Conservation (phyloP, 2,113 vertebrate species). For the Pseudopipra pipra region DNA sequence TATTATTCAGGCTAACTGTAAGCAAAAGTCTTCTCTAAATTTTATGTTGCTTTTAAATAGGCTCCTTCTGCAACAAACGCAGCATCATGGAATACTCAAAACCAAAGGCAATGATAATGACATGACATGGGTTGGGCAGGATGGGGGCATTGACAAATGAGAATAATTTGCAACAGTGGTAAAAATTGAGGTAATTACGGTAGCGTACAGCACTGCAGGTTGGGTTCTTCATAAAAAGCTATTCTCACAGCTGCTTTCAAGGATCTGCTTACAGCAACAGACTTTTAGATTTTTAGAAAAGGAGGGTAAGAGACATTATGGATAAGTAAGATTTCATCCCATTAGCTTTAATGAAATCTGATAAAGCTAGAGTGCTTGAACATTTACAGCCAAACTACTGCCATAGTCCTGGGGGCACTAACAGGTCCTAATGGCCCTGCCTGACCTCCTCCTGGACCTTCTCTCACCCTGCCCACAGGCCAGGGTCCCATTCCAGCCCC, state of each 20-base stretch:
- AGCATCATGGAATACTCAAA: not conserved
- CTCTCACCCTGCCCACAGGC: rapidly evolving
- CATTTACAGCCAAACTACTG: not conserved
- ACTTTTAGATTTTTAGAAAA: not conserved
- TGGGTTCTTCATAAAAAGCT: not conserved
- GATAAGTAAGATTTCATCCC: not conserved
- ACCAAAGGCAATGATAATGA: not conserved
- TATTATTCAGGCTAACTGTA: not conserved
- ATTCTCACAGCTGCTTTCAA: not conserved
- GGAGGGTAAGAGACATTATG: not conserved
- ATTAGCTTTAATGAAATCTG: constrained; percentile 16
- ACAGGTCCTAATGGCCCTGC: not conserved
- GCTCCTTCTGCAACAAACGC: not conserved
- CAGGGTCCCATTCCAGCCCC: not conserved
- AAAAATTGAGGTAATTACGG: not conserved
- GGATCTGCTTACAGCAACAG: not conserved
- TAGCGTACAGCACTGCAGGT: not conserved
- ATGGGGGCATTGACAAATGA: not conserved
- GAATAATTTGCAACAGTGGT: not conserved
- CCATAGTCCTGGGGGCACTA: not conserved
- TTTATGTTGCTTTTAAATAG: not conserved
- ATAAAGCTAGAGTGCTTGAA: not conserved
- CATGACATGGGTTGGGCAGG: not conserved
- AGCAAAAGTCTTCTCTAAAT: not conserved
- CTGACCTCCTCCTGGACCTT: not conserved